These are phyloP conservation scores for Trichacis sp. DNA, from an alignment of 2,888 invertebrate species.

Conservation along the genomic window DNA sequence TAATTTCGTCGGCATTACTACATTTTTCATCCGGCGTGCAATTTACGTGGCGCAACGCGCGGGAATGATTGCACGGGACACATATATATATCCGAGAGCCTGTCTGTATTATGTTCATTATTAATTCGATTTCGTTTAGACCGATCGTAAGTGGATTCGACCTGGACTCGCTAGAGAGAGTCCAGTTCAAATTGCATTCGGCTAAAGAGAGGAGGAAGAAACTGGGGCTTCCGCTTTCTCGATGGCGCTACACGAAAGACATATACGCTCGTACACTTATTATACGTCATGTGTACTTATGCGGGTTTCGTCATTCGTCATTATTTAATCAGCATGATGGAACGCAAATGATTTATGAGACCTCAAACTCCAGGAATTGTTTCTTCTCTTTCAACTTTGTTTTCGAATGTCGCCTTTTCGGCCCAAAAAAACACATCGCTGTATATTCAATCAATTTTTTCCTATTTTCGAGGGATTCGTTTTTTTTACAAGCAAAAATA, in stretches of 20 bases:
- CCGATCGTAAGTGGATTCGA: slow-evolving; percentile 15
- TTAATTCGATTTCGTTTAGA: slow-evolving; percentile 12
- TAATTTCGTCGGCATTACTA: slow-evolving; percentile 8
- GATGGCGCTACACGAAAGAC: slow-evolving; percentile 3
- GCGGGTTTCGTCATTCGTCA: slow-evolving; percentile 2
- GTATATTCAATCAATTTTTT: no score
- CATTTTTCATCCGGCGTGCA: neutral
- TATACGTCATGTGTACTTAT: slow-evolving; percentile 2
- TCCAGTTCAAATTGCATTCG: slow-evolving; percentile 9
- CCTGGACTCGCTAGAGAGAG: slow-evolving; percentile 24
- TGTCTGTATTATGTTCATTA: slow-evolving; percentile 3
- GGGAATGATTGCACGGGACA: neutral
- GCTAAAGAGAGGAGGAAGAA: slow-evolving; percentile 29
- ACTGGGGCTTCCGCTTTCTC: slow-evolving; percentile 45
- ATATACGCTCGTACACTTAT: neutral
- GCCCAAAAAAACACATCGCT: neutral
- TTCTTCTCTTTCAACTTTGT: neutral
- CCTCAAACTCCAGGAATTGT: neutral
- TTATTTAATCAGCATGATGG: slow-evolving; percentile 3
- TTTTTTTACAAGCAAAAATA: no score
- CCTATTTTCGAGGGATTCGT: no score
- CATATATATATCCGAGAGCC: neutral
- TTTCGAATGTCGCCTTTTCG: neutral
- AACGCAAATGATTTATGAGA: neutral
- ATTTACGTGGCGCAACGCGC: slow-evolving; percentile 12